Percentiles rank a stretch among this genome's conserved stretches.
phyloP scores from a whole-genome alignment of 92 coral and sea anemone species.

The Palythoa grandiflora region DNA sequence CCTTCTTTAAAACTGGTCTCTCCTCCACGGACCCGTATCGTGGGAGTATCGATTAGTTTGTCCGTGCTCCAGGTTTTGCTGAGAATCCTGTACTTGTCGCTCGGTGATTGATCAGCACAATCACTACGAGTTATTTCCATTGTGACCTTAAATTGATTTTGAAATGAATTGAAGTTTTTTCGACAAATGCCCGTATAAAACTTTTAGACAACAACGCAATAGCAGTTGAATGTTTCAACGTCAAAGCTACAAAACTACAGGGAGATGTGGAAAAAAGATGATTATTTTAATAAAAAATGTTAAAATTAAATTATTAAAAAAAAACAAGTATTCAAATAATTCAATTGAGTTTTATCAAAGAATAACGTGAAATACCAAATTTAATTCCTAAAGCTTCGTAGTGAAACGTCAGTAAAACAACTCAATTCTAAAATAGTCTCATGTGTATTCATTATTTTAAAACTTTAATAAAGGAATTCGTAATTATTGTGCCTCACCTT shows the following conservation, averaged over 20 bases:
- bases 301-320: too few relatives aligned
- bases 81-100: neutral
- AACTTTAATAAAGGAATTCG: neutral
- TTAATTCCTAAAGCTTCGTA: too few relatives aligned
- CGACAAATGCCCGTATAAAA: too few relatives aligned
- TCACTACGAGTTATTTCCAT: neutral
- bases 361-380: too few relatives aligned
- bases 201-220: too few relatives aligned
- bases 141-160: neutral
- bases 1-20: neutral
- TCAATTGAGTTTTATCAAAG: too few relatives aligned
- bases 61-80: slow-evolving; percentile 29
- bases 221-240: too few relatives aligned
- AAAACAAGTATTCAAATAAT: too few relatives aligned
- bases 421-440: neutral
- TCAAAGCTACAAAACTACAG: neutral
- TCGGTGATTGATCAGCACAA: neutral
- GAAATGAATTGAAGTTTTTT: neutral
- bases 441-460: neutral
- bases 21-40: neutral
- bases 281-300: too few relatives aligned
- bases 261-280: too few relatives aligned
- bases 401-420: neutral
- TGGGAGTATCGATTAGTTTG: slow-evolving; percentile 12
- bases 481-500: neutral